phyloP scores from a whole-genome alignment of 2,797 vertebrate genomes.

The Cirrhinus molitorella region DNA sequence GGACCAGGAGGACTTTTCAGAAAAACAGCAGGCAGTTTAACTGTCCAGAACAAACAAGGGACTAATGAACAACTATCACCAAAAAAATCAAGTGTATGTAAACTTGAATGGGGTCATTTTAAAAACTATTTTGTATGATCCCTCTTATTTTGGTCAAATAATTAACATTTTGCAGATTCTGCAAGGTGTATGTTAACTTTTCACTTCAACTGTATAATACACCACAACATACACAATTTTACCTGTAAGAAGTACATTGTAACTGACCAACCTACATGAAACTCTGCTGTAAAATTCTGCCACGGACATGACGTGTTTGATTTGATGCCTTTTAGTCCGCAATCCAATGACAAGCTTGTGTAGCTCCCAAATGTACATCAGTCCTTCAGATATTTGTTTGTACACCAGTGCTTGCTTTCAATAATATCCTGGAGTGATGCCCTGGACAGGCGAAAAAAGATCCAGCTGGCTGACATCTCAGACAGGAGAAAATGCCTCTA shows the following conservation, averaged over 20 bases:
- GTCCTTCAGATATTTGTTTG: conserved; percentile 48
- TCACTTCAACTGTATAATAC: no score
- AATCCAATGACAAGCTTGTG: conserved; percentile 16
- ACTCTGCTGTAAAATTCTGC: background rate
- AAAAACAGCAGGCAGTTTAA: no score
- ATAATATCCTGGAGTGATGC: conserved; percentile 51
- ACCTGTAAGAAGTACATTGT: background rate
- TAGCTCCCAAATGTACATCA: conserved; percentile 33
- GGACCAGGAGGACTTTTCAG: no score
- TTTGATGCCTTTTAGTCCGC: background rate
- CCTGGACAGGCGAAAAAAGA: conserved; percentile 36
- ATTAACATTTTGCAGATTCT: no score
- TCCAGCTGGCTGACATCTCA: conserved; percentile 32
- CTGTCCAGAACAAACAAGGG: no score
- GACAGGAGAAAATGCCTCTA: conserved; percentile 30
- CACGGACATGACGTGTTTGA: conserved; percentile 1
- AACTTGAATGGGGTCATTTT: no score
- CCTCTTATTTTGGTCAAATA: no score
- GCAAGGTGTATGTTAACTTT: no score
- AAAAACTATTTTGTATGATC: no score
- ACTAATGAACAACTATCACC: no score
- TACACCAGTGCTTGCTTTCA: conserved; percentile 34
- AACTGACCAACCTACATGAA: background rate
- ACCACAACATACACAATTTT: background rate
- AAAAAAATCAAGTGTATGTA: no score